Conservation (phyloP, 2,888 invertebrate species). For the Eucera pruinosa region DNA sequence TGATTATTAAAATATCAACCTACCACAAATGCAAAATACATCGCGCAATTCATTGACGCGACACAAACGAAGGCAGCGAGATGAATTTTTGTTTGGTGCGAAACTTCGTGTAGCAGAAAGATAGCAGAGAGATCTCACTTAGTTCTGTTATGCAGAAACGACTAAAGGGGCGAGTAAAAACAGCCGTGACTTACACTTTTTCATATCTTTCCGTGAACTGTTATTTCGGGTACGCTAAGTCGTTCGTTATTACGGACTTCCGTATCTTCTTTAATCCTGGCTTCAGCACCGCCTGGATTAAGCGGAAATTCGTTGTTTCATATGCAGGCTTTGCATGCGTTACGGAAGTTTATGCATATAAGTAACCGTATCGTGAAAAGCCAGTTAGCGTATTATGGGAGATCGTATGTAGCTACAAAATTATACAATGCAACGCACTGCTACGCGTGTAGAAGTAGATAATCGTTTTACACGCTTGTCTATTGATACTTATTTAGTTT, state of each 20-base stretch:
- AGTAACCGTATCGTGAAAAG: conserved; percentile 42
- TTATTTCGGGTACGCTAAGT: not conserved
- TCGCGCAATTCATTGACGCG: too few species aligned
- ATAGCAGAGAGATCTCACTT: too few species aligned
- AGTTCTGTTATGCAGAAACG: too few species aligned
- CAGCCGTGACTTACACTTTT: not conserved
- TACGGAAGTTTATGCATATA: conserved; percentile 37
- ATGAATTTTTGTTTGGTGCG: too few species aligned
- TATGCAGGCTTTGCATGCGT: conserved; percentile 3
- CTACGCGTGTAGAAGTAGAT: too few species aligned
- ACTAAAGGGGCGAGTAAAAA: too few species aligned
- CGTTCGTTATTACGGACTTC: not conserved
- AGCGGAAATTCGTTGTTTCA: conserved; percentile 14
- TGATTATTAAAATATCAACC: too few species aligned
- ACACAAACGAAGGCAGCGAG: too few species aligned
- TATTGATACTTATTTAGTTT: too few species aligned
- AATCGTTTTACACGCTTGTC: too few species aligned
- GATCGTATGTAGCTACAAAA: not conserved
- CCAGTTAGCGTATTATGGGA: conserved; percentile 39
- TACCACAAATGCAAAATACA: too few species aligned
- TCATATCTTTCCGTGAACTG: not conserved
- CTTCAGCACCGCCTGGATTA: conserved; percentile 19
- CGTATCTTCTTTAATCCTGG: conserved; percentile 27
- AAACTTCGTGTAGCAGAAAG: too few species aligned
- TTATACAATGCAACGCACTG: conserved; percentile 7